phyloP scores from a whole-genome alignment of 2,113 vertebrate genomes.

The Phylloscopus trochilus region DNA sequence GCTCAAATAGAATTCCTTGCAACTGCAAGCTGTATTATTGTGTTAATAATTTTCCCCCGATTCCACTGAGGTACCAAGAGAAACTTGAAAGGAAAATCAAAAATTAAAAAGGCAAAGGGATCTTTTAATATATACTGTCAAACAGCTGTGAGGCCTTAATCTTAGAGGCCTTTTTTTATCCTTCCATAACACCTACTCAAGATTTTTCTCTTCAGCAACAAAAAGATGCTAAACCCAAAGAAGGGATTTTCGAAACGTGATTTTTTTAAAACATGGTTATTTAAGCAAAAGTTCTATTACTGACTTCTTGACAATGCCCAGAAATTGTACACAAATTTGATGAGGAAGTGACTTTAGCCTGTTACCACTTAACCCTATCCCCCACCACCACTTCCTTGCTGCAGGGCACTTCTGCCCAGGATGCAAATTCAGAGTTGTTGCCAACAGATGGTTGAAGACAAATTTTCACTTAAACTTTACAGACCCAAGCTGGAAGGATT shows the following conservation, averaged over 20 bases:
- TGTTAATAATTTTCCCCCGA: conserved; percentile 36
- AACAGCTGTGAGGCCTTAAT: conserved; percentile 31
- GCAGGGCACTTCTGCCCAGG: neutral
- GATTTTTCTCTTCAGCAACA: neutral
- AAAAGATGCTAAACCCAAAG: conserved; percentile 15
- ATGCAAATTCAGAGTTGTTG: neutral
- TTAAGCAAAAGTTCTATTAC: neutral
- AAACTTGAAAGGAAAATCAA: conserved; percentile 60
- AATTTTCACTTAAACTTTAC: neutral
- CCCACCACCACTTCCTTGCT: neutral
- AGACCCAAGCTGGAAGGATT: neutral
- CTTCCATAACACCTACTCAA: neutral
- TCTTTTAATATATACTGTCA: conserved; percentile 49
- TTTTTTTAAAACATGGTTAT: neutral
- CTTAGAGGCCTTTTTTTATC: conserved; percentile 1
- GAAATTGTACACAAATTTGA: neutral
- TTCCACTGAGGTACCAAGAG: conserved; percentile 12
- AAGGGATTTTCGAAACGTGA: neutral
- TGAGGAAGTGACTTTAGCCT: neutral
- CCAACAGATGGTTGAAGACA: neutral
- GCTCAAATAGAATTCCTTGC: conserved; percentile 7
- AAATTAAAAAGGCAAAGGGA: conserved; percentile 55
- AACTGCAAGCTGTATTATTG: conserved; percentile 13
- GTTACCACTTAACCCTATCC: neutral
- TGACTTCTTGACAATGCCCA: neutral